Percentiles rank a stretch among this genome's conserved stretches.
Evolutionary conservation across 2,888 invertebrate species (phyloP).

Genomic region (Sinelater perroti): DNA sequence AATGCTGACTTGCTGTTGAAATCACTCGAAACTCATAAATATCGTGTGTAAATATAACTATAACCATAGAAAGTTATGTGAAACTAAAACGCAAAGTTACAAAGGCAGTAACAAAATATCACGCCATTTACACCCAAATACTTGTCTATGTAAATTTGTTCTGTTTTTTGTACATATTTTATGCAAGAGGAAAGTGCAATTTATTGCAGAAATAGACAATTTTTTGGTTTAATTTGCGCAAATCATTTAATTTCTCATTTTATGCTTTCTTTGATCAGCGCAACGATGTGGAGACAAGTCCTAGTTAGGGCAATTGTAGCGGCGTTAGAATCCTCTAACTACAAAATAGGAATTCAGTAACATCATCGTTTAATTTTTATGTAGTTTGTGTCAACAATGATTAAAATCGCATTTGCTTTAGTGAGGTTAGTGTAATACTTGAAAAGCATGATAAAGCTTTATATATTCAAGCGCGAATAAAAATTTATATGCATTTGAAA

Average conservation of each 20-base stretch:
- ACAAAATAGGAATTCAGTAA: no score
- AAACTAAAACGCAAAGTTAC: conserved; percentile 23
- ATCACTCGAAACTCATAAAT: conserved; percentile 9
- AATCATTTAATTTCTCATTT: conserved; percentile 18
- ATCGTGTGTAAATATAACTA: conserved; percentile 12
- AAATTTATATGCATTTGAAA: conserved; percentile 26
- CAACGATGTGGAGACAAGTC: no score
- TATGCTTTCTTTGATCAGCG: no score
- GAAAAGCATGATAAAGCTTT: conserved; percentile 23
- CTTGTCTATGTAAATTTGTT: conserved; percentile 20
- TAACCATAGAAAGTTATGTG: conserved; percentile 21
- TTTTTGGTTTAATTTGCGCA: conserved; percentile 21
- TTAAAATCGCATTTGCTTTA: conserved; percentile 22
- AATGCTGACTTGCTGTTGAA: no score
- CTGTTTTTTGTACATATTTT: conserved; percentile 28
- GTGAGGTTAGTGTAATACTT: conserved; percentile 27
- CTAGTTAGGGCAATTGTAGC: no score
- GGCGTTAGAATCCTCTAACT: no score
- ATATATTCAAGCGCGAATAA: conserved; percentile 26
- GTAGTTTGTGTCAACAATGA: conserved; percentile 3
- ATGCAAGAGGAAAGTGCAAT: conserved; percentile 22
- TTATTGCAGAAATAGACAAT: conserved; percentile 12
- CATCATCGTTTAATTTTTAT: no score
- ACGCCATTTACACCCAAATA: conserved; percentile 20
- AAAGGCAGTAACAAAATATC: conserved; percentile 26